phyloP scores from a whole-genome alignment of 2,888 invertebrate genomes.

The Phyllotreta cruciferae region DNA sequence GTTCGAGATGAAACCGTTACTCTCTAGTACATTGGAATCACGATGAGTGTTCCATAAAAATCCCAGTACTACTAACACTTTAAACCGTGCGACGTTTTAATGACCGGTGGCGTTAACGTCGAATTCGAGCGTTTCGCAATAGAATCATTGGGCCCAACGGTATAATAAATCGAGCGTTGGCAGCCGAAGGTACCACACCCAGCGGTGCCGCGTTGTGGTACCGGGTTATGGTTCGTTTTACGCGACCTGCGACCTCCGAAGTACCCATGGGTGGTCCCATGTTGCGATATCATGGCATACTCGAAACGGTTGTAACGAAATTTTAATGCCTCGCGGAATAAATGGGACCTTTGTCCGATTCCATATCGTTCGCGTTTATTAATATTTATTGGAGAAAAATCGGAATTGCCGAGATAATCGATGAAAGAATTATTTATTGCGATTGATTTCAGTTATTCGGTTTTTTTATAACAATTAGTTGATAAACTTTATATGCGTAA shows the following conservation, averaged over 20 bases:
- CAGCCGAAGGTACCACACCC: slow-evolving; percentile 24
- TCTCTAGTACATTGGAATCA: no score
- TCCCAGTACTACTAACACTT: slow-evolving; percentile 23
- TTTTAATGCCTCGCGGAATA: slow-evolving; percentile 13
- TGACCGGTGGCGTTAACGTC: slow-evolving; percentile 43
- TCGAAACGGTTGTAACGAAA: slow-evolving; percentile 21
- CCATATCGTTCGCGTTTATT: slow-evolving; percentile 9
- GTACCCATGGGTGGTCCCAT: slow-evolving; percentile 43
- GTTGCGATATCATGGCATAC: slow-evolving; percentile 24
- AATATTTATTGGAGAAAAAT: slow-evolving; percentile 7
- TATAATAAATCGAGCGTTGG: slow-evolving; percentile 32
- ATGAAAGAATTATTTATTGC: slow-evolving; percentile 6
- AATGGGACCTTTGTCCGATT: slow-evolving; percentile 9
- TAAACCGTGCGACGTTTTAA: slow-evolving; percentile 40
- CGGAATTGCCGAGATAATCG: slow-evolving; percentile 9
- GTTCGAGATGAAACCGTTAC: no score
- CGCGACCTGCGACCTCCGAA: slow-evolving; percentile 43
- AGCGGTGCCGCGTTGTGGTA: slow-evolving; percentile 20
- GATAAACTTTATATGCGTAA: no score
- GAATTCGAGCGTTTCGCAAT: slow-evolving; percentile 40
- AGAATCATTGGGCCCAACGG: slow-evolving; percentile 26
- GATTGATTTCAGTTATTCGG: no score
- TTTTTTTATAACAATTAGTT: no score
- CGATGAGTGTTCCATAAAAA: no score
- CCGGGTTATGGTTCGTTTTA: slow-evolving; percentile 40